Conservation (phyloP, 2,113 vertebrate genomes). For the Poeciliopsis occidentalis region DNA sequence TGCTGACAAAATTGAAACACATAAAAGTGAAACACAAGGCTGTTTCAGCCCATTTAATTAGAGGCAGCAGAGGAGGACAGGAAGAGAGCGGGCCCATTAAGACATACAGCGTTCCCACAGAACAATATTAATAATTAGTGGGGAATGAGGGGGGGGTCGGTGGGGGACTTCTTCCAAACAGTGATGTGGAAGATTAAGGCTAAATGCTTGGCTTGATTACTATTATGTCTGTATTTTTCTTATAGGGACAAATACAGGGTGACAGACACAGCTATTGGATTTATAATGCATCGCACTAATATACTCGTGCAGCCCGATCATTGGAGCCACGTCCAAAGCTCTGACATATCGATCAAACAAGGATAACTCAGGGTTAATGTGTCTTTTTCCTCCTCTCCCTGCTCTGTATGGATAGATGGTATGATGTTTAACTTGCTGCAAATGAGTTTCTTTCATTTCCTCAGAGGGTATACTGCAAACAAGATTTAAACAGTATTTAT, state of each 20-base stretch:
- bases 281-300: conserved; percentile 64
- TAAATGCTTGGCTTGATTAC: conserved; percentile 57
- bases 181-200: conserved; percentile 54
- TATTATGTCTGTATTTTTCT: conserved; percentile 55
- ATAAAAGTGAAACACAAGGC: conserved; percentile 79
- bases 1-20: conserved; percentile 89
- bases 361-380: conserved; percentile 57
- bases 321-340: conserved; percentile 58
- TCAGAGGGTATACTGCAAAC: not conserved
- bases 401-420: conserved; percentile 1
- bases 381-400: conserved; percentile 14
- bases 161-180: conserved; percentile 4
- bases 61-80: conserved; percentile 49
- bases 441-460: not conserved
- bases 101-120: conserved; percentile 30
- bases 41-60: conserved; percentile 82
- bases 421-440: conserved; percentile 19
- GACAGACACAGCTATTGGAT: conserved; percentile 49
- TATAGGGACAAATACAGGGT: conserved; percentile 30
- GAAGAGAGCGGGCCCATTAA: conserved; percentile 12
- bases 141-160: too few species aligned
- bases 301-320: conserved; percentile 45
- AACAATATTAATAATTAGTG: conserved; percentile 56
- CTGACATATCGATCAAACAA: conserved; percentile 62
- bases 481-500: not conserved